Conservation (phyloP, 1,140 invertebrate species). For the Conus ventricosus region DNA sequence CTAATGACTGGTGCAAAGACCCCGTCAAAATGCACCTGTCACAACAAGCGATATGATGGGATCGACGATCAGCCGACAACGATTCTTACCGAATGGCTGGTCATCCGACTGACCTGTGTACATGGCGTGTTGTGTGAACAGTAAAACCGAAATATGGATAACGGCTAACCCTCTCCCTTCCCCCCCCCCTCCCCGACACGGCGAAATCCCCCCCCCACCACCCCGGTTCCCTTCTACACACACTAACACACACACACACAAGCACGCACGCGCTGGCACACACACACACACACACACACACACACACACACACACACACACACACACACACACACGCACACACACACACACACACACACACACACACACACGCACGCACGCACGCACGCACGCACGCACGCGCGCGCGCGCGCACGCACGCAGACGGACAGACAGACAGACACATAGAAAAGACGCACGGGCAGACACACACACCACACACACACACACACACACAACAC, state of each 20-base stretch:
- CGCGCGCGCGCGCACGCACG: not conserved
- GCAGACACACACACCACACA: no score
- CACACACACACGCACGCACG: conserved; percentile 6
- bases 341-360: conserved; percentile 14
- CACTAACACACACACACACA: no score
- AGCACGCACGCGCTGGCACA: not conserved
- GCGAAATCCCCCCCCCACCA: no score
- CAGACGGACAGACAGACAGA: not conserved
- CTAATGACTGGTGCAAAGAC: no score
- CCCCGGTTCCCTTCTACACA: not conserved
- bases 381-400: no score
- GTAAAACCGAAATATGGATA: not conserved
- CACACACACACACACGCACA: not conserved
- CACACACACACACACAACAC: not conserved
- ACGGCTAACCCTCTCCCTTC: not conserved
- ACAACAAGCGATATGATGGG: no score
- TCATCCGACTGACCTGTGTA: no score
- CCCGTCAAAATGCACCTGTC: no score
- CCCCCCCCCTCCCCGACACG: not conserved
- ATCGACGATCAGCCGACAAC: no score
- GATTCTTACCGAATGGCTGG: no score
- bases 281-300: no score
- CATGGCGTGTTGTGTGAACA: not conserved
- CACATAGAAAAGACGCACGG: no score
- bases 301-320: not conserved